Percentiles rank a stretch among this genome's conserved stretches.
These are phyloP conservation scores for Atta colombica DNA, from an alignment of 1,140 invertebrate genomes.

Conservation along the genomic window DNA sequence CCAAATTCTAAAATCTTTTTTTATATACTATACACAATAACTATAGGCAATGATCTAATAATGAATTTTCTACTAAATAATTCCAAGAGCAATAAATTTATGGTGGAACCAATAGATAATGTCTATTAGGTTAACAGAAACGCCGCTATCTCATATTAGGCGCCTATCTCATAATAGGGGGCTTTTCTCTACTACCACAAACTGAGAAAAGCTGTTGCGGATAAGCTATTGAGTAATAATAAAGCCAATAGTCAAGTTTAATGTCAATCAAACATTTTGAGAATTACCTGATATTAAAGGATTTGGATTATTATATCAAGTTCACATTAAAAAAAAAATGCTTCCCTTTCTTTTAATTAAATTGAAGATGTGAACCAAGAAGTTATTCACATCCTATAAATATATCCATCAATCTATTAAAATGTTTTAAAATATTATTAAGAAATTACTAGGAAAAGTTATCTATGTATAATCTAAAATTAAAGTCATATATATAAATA, in stretches of 20 bases:
- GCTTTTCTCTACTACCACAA: neutral
- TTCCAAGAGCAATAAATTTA: too few relatives aligned
- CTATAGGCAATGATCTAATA: too few relatives aligned
- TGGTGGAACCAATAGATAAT: too few relatives aligned
- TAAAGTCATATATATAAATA: neutral
- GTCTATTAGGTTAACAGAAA: too few relatives aligned
- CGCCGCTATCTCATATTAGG: too few relatives aligned
- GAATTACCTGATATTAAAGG: neutral
- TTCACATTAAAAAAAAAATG: neutral
- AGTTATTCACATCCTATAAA: neutral
- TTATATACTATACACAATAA: too few relatives aligned
- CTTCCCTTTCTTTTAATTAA: neutral
- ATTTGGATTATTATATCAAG: neutral
- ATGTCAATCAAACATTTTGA: neutral
- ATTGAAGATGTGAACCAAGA: neutral
- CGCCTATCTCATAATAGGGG: too few relatives aligned
- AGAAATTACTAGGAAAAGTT: neutral
- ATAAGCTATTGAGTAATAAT: neutral
- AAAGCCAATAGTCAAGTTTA: neutral
- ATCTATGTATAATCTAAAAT: too few relatives aligned
- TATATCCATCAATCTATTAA: neutral
- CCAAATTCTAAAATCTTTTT: too few relatives aligned
- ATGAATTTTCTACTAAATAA: too few relatives aligned
- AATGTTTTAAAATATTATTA: neutral
- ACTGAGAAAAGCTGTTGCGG: neutral